Evolutionary conservation across 2,113 vertebrate genomes (phyloP).

Genomic region (Pontoporia blainvillei): DNA sequence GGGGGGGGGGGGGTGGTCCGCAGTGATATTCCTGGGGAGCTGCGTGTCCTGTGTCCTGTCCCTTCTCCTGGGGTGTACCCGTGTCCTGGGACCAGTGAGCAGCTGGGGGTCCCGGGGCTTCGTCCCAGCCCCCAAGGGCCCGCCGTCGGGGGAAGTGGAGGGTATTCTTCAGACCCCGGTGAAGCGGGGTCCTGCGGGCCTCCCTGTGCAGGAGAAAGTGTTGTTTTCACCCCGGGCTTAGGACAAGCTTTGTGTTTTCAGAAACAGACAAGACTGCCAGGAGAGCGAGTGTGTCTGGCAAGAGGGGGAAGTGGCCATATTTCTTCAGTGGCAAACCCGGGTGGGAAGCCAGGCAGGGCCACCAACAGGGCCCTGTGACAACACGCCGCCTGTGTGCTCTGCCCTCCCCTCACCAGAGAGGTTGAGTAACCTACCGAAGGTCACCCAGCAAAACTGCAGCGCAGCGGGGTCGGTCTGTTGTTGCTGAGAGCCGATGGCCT

Average conservation of each 20-base stretch:
- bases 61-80: neutral
- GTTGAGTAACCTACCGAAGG: rapidly evolving
- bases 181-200: no score
- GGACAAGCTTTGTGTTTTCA: neutral
- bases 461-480: rapidly evolving
- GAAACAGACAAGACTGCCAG: neutral
- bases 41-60: rapidly evolving
- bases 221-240: neutral
- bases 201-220: rapidly evolving
- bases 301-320: no score
- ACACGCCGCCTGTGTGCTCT: rapidly evolving
- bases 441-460: rapidly evolving
- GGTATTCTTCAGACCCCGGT: rapidly evolving
- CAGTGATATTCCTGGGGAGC: rapidly evolving
- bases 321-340: neutral
- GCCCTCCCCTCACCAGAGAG: rapidly evolving
- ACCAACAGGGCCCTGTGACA: neutral
- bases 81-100: neutral
- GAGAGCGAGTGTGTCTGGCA: rapidly evolving
- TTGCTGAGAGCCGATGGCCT: rapidly evolving
- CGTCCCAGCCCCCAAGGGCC: rapidly evolving
- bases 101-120: neutral
- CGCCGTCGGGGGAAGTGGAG: rapidly evolving
- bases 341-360: neutral
- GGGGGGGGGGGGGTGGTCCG: no score